Conservation (phyloP, 2,888 invertebrate genomes). For the Drosophila diplacantha region DNA sequence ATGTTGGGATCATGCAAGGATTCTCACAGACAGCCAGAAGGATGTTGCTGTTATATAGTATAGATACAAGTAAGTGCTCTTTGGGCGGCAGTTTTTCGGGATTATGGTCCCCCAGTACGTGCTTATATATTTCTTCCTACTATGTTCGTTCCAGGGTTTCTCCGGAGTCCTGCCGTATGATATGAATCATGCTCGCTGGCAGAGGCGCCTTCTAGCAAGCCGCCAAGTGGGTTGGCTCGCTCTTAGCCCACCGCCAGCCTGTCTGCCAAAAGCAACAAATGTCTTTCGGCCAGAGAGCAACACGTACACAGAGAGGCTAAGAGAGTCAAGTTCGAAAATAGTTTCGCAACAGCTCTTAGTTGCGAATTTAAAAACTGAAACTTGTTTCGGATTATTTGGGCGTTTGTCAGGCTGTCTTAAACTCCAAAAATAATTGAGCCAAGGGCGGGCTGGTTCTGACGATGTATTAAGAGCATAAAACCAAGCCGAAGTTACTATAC, state of each 20-base stretch:
- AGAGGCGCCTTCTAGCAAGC: conserved; percentile 1
- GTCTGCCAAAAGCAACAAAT: conserved; percentile 59
- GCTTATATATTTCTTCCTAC: conserved; percentile 5
- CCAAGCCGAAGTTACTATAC: not conserved
- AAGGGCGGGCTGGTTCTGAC: conserved; percentile 66
- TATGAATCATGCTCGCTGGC: conserved; percentile 15
- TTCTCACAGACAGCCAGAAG: not conserved
- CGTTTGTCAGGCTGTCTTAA: conserved; percentile 43
- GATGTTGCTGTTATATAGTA: not conserved
- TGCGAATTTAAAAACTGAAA: conserved; percentile 42
- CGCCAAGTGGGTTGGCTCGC: conserved; percentile 9
- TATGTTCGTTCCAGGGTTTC: not conserved
- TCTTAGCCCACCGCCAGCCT: conserved; percentile 19
- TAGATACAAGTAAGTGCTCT: conserved; percentile 16
- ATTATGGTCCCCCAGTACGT: conserved; percentile 14
- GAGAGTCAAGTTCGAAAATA: conserved; percentile 33
- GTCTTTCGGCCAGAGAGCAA: conserved; percentile 38
- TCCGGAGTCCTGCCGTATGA: conserved; percentile 9
- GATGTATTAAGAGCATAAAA: conserved; percentile 42
- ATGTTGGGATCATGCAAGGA: not conserved
- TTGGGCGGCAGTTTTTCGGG: conserved; percentile 24
- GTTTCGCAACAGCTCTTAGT: conserved; percentile 30
- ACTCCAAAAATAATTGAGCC: conserved; percentile 55
- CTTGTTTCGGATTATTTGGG: conserved; percentile 47
- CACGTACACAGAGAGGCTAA: conserved; percentile 11